Evolutionary conservation across 2,113 vertebrate genomes (phyloP).

Genomic region (Callorhinus ursinus): DNA sequence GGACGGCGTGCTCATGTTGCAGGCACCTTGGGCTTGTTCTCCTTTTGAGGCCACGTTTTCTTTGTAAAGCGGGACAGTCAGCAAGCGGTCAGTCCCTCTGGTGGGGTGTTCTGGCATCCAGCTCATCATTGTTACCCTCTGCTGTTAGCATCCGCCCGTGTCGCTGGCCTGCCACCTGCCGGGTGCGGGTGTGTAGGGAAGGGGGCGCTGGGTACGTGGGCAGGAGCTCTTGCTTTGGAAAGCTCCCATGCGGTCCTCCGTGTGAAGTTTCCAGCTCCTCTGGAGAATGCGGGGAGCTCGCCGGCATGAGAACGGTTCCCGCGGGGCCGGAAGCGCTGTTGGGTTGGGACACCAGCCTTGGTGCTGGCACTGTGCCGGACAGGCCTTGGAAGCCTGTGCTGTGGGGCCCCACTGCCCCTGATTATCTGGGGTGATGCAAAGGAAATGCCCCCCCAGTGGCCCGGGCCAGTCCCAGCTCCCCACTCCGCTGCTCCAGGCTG

Average conservation of each 20-base stretch:
- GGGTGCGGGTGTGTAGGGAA: background rate
- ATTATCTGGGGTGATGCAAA: background rate
- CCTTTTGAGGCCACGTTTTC: background rate
- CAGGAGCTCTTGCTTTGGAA: background rate
- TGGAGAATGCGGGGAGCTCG: rapidly evolving
- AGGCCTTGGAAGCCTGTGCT: too few relatives aligned
- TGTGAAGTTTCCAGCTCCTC: background rate
- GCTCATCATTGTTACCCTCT: background rate
- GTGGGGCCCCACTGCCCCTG: background rate
- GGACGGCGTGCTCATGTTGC: too few relatives aligned
- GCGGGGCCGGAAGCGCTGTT: rapidly evolving
- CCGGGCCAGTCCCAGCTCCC: background rate
- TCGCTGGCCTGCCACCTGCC: background rate
- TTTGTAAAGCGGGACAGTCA: background rate
- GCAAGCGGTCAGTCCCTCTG: background rate
- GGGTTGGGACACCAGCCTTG: background rate
- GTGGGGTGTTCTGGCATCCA: background rate
- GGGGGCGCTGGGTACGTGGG: background rate
- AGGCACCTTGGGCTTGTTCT: background rate
- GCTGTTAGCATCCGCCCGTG: rapidly evolving
- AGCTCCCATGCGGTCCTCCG: background rate
- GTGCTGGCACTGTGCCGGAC: background rate
- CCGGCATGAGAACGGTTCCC: background rate
- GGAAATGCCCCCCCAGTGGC: background rate
- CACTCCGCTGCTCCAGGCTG: background rate